phyloP scores from a whole-genome alignment of 2,113 vertebrate species.

The Menidia beryllina region DNA sequence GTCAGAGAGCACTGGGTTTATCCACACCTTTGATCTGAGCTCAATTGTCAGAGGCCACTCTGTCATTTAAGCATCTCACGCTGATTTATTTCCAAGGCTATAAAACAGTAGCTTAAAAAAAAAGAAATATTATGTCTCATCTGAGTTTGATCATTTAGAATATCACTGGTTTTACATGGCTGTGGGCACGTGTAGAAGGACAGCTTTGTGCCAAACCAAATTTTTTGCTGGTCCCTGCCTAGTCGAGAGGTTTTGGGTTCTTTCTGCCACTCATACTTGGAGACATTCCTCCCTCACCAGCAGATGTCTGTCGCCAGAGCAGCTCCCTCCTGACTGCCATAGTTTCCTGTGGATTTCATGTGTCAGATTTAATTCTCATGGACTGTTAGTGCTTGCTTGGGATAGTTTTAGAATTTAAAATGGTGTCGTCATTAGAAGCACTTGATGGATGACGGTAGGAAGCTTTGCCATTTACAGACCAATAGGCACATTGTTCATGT shows the following conservation, averaged over 20 bases:
- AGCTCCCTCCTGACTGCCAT: slow-evolving; percentile 42
- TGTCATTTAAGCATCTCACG: slow-evolving; percentile 31
- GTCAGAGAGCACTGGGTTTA: slow-evolving; percentile 25
- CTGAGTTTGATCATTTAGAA: slow-evolving; percentile 27
- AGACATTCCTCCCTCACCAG: slow-evolving; percentile 67
- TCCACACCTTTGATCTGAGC: slow-evolving; percentile 51
- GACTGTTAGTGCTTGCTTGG: slow-evolving; percentile 29
- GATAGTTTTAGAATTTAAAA: slow-evolving; percentile 24
- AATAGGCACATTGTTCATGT: too few relatives aligned
- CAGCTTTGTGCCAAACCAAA: slow-evolving; percentile 64
- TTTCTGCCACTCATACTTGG: slow-evolving; percentile 52
- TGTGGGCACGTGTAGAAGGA: slow-evolving; percentile 45
- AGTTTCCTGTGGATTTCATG: slow-evolving; percentile 63
- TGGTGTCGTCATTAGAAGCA: slow-evolving; percentile 29
- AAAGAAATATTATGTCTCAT: slow-evolving; percentile 17
- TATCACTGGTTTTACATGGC: slow-evolving; percentile 56
- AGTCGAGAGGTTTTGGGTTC: slow-evolving; percentile 52
- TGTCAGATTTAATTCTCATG: slow-evolving; percentile 67
- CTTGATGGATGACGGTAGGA: not conserved
- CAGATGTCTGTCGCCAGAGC: slow-evolving; percentile 68
- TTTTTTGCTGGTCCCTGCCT: slow-evolving; percentile 43
- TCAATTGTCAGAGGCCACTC: slow-evolving; percentile 25
- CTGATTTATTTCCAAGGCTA: slow-evolving; percentile 44
- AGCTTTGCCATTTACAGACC: slow-evolving; percentile 20
- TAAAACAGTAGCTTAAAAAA: slow-evolving; percentile 23